A percentile compares a stretch with the other conserved stretches of the same genome.
Evolutionary conservation across 2,113 vertebrate genomes (phyloP).

Genomic region (Cryptotis parvus): DNA sequence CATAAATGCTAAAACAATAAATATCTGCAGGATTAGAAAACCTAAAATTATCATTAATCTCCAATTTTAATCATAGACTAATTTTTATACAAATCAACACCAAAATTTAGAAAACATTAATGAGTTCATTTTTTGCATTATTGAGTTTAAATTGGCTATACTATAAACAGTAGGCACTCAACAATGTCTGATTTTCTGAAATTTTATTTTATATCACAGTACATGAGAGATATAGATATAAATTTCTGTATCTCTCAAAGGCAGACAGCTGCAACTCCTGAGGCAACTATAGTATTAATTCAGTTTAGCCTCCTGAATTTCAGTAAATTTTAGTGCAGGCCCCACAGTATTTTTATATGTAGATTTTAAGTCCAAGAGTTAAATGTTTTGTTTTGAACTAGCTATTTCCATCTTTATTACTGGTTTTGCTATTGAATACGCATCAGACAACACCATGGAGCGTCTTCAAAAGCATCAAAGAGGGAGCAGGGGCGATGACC

Average conservation of each 20-base stretch:
- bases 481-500: too few relatives aligned
- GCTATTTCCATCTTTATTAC: too few relatives aligned
- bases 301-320: slow-evolving; percentile 45
- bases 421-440: too few relatives aligned
- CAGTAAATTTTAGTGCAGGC: slow-evolving; percentile 42
- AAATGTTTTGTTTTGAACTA: too few relatives aligned
- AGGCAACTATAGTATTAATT: slow-evolving; percentile 66
- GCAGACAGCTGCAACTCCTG: slow-evolving; percentile 7
- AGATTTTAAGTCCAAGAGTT: slow-evolving; percentile 39
- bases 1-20: too few relatives aligned
- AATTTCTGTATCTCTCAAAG: not conserved
- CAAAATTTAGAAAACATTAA: not conserved
- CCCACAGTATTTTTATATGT: slow-evolving; percentile 50
- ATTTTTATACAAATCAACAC: slow-evolving; percentile 16
- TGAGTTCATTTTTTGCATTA: too few relatives aligned
- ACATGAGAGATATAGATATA: slow-evolving; percentile 9
- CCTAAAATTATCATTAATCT: slow-evolving; percentile 28
- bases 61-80: not conserved
- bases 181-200: slow-evolving; percentile 47
- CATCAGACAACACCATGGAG: too few relatives aligned
- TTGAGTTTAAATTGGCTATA: slow-evolving; percentile 20
- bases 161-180: slow-evolving; percentile 44
- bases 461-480: too few relatives aligned
- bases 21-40: not conserved
- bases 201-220: slow-evolving; percentile 51